Evolutionary conservation across 2,888 invertebrate genomes (phyloP).

Genomic region (Lasioglossum pauxillum): DNA sequence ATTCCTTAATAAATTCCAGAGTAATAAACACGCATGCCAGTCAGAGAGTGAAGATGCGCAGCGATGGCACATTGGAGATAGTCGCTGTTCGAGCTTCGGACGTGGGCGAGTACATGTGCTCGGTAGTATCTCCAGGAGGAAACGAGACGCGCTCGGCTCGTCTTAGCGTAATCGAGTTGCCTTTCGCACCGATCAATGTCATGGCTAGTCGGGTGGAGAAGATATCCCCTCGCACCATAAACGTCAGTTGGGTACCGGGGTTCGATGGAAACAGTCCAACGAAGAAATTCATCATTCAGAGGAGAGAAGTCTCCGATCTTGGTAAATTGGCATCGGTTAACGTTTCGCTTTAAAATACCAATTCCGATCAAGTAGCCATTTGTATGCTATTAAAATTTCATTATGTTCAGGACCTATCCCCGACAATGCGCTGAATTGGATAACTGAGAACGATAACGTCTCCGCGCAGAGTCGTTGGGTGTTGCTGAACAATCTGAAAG

Average conservation of each 20-base stretch:
- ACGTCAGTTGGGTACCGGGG: slow-evolving; percentile 97
- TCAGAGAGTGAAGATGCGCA: slow-evolving; percentile 90
- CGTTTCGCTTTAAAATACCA: neutral
- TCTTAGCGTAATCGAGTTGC: slow-evolving; percentile 96
- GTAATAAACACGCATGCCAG: slow-evolving; percentile 87
- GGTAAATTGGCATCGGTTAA: slow-evolving; percentile 86
- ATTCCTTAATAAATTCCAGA: slow-evolving; percentile 76
- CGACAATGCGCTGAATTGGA: slow-evolving; percentile 94
- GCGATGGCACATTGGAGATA: slow-evolving; percentile 94
- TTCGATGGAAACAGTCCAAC: slow-evolving; percentile 99
- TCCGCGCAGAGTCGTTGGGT: slow-evolving; percentile 92
- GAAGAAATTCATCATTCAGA: slow-evolving; percentile 96
- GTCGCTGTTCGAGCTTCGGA: slow-evolving; percentile 95
- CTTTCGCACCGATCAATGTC: slow-evolving; percentile 96
- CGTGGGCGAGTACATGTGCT: slow-evolving; percentile 97
- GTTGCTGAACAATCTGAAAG: slow-evolving; percentile 93
- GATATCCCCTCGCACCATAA: slow-evolving; percentile 91
- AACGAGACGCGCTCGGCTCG: slow-evolving; percentile 95
- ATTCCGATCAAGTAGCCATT: neutral
- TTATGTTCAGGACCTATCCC: slow-evolving; percentile 90
- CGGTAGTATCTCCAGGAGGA: slow-evolving; percentile 95
- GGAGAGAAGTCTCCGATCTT: slow-evolving; percentile 94
- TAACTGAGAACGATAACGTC: slow-evolving; percentile 94
- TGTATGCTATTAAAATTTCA: neutral
- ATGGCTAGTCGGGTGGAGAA: slow-evolving; percentile 89